These are phyloP conservation scores for Drosophila falleni DNA, from an alignment of 2,888 invertebrate species.

Conservation along the genomic window DNA sequence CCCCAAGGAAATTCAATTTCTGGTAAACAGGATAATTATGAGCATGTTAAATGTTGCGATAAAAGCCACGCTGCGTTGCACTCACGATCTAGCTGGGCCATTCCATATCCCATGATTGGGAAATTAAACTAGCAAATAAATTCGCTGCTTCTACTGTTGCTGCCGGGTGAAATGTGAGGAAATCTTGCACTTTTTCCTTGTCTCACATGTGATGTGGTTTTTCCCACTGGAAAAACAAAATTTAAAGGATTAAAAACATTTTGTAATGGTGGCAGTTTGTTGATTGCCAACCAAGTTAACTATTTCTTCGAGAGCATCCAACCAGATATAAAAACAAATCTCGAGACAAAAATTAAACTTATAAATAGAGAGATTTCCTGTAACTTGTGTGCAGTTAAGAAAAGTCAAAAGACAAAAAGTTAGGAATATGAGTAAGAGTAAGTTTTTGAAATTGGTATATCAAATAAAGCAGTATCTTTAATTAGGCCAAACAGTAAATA, in stretches of 20 bases:
- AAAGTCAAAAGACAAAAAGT: neutral
- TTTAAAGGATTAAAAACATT: constrained; percentile 74
- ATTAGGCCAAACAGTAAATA: too few species aligned
- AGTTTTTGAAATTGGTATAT: too few species aligned
- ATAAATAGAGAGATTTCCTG: constrained; percentile 41
- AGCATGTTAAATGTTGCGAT: constrained; percentile 82
- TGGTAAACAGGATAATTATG: constrained; percentile 82
- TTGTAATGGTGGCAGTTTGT: constrained; percentile 45
- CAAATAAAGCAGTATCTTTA: too few species aligned
- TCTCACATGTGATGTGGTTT: constrained; percentile 52
- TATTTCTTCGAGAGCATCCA: constrained; percentile 8
- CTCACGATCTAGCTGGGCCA: constrained; percentile 31
- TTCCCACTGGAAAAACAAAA: constrained; percentile 58
- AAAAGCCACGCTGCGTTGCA: constrained; percentile 81
- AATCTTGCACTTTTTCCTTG: constrained; percentile 42
- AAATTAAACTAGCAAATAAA: constrained; percentile 75
- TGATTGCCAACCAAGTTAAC: constrained; percentile 43
- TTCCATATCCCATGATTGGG: constrained; percentile 73
- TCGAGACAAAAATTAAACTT: constrained; percentile 35
- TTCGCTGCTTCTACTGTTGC: constrained; percentile 32
- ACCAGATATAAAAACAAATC: neutral
- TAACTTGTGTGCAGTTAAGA: neutral
- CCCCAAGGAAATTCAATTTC: constrained; percentile 81
- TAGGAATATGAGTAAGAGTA: too few species aligned
- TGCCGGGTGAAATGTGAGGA: constrained; percentile 2